phyloP scores from a whole-genome alignment of 2,888 invertebrate species.

The Apotomis turbidana region DNA sequence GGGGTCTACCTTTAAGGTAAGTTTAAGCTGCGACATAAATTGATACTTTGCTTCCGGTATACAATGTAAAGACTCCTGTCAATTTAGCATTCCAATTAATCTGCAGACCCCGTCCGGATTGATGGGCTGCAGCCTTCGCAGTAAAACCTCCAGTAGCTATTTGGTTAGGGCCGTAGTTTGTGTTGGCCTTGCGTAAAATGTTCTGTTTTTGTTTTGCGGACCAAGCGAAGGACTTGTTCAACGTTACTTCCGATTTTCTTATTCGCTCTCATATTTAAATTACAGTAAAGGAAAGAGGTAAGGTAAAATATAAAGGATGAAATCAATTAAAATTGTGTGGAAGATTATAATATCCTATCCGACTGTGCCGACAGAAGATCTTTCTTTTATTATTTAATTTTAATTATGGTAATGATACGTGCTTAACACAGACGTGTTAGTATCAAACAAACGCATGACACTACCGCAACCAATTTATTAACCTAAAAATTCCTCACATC shows the following conservation, averaged over 20 bases:
- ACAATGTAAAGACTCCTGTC: constrained; percentile 7
- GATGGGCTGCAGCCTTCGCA: background rate
- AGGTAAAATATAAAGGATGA: background rate
- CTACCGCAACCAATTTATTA: background rate
- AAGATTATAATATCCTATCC: no score
- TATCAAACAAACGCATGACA: background rate
- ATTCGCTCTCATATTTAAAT: background rate
- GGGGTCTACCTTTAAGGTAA: background rate
- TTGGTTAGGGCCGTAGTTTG: constrained; percentile 29
- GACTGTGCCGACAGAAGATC: no score
- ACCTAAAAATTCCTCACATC: constrained; percentile 16
- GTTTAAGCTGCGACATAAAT: background rate
- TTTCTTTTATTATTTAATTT: no score
- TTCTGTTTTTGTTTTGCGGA: constrained; percentile 28
- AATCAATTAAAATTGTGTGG: no score
- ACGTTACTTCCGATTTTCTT: background rate
- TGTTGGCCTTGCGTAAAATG: constrained; percentile 10
- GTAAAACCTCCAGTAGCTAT: constrained; percentile 25
- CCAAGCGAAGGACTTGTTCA: constrained; percentile 1
- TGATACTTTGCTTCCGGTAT: background rate
- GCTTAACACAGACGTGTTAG: no score
- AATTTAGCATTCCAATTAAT: constrained; percentile 31
- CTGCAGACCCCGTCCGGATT: constrained; percentile 7
- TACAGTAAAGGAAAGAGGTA: background rate
- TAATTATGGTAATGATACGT: no score